Conservation (phyloP, 2,797 vertebrate species). For the Hybognathus amarus region DNA sequence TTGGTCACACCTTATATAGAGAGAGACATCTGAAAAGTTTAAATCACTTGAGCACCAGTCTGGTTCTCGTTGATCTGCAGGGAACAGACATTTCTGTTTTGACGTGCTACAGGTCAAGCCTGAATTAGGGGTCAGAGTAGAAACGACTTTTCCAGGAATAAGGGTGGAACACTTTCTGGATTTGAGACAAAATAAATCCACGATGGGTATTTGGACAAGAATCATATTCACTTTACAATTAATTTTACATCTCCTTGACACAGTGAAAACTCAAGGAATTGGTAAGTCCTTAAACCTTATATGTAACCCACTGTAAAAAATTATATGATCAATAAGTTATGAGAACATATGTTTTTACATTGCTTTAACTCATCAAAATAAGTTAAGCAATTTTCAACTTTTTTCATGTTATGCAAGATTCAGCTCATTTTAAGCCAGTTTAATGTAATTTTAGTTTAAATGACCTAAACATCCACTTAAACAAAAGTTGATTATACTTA, state of each 20-base stretch:
- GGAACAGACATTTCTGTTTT: slow-evolving; percentile 40
- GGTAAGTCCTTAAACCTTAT: slow-evolving; percentile 78
- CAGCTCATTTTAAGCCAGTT: too few species aligned
- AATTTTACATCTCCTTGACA: slow-evolving; percentile 76
- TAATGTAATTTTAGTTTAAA: too few species aligned
- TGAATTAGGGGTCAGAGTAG: slow-evolving; percentile 18
- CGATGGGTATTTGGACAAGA: slow-evolving; percentile 63
- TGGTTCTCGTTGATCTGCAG: slow-evolving; percentile 55
- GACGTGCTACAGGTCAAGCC: slow-evolving; percentile 42
- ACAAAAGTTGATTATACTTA: too few species aligned
- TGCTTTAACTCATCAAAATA: too few species aligned
- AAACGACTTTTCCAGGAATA: slow-evolving; percentile 22
- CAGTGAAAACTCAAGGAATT: slow-evolving; percentile 80
- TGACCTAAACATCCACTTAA: too few species aligned
- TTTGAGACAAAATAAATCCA: slow-evolving; percentile 31
- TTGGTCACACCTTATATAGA: slow-evolving; percentile 61
- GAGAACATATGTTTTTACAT: too few species aligned
- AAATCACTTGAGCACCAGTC: slow-evolving; percentile 55
- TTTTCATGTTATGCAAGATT: too few species aligned
- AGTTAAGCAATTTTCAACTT: too few species aligned
- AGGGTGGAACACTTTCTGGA: slow-evolving; percentile 13
- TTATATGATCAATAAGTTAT: too few species aligned
- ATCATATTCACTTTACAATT: slow-evolving; percentile 75
- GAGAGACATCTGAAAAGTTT: slow-evolving; percentile 59
- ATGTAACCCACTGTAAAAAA: not conserved